These are phyloP conservation scores for Natrix natrix DNA, from an alignment of 2,797 vertebrate species.

Conservation along the genomic window DNA sequence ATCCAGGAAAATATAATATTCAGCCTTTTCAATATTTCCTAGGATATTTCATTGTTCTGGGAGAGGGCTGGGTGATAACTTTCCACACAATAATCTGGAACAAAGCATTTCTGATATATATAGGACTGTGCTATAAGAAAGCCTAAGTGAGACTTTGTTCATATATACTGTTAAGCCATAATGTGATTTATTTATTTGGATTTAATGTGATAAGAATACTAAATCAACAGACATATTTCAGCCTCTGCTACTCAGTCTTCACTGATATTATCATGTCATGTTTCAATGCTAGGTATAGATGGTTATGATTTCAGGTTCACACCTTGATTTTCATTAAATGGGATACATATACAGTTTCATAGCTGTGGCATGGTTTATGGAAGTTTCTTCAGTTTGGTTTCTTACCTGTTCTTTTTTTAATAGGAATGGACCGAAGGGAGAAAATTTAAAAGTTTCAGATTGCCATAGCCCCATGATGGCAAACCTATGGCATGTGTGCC, in stretches of 20 bases:
- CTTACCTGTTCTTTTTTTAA: neutral
- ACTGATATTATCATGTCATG: neutral
- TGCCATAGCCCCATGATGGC: neutral
- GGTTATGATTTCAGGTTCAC: neutral
- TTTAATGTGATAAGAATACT: neutral
- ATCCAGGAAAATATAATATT: too few species aligned
- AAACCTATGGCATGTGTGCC: too few species aligned
- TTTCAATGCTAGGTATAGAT: neutral
- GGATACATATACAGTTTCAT: neutral
- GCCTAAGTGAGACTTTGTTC: neutral
- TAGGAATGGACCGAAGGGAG: neutral
- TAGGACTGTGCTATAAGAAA: neutral
- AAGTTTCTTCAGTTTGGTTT: neutral
- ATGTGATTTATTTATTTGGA: neutral
- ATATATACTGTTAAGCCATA: neutral
- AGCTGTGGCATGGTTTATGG: neutral
- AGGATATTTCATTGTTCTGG: too few species aligned
- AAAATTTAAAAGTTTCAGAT: neutral
- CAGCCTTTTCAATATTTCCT: too few species aligned
- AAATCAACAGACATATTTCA: neutral
- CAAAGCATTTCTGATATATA: neutral
- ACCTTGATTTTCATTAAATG: neutral
- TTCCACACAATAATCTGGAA: neutral
- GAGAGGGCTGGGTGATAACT: too few species aligned
- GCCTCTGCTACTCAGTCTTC: neutral